Base-by-base conservation (phyloP, 2,113 vertebrate genomes). In the Chloebia gouldiae region DNA sequence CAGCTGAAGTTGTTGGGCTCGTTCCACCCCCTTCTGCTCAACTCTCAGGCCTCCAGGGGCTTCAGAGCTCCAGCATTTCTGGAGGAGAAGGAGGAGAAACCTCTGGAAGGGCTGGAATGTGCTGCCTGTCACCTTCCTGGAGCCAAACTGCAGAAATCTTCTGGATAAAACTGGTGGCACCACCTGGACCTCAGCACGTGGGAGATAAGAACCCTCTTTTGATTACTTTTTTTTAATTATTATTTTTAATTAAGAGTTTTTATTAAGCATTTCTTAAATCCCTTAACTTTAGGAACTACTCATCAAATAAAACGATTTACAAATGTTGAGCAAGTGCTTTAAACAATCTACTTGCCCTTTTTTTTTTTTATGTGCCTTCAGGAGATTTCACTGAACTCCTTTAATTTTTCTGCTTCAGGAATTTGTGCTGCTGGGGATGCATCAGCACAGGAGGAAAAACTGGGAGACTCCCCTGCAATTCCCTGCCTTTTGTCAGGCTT, bases 81-180 rank as follows among this genome's bases (percentile, higher is more conserved):
- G 91, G 70, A 87, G 84, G 84, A 88, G 88, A 68, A 88, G 50
- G 64, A 91, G 73, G 90, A 93, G 66, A 80, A 85, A 80, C 42
- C 42, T 93, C 91, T 65, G 73, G 45, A 65, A 91, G 66, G 70
- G 93, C 84, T 95, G 96, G 93, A 50, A 95, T 65, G 9, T 77
- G 25, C 84, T 95, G 81, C 77, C 53, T 87, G 87, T 70, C 60
- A 15, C 16, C 2, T 27, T 87, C 92, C 77, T 42, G 70, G 70
- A 87, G 70, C 70, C 96, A 92, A 77, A 59, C 5, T 81, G 77
- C 69, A 87, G 56, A 64, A 78, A 84, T 15, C 31, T 57, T 61
- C 44, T 54, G 65, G 37, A 28, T 33, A 42, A 91, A 95, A 53
- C 57, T 50, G 37, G 22, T 61, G 73, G 40, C 35, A 57, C 61